Conservation (phyloP, 2,797 vertebrate species). For the Crax fasciolata region DNA sequence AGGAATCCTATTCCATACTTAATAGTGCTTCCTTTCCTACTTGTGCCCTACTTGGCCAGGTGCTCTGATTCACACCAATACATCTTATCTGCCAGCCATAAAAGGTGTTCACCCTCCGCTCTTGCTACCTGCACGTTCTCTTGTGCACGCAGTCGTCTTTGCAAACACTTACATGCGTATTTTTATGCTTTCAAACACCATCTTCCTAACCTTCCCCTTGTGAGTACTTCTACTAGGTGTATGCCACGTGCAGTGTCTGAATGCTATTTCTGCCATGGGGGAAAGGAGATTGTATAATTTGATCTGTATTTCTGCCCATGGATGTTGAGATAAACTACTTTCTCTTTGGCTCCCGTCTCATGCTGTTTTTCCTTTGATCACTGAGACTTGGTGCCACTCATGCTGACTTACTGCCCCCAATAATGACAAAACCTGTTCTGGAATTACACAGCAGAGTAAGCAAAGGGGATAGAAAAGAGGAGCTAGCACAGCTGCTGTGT, state of each 20-base stretch:
- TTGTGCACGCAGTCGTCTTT: background rate
- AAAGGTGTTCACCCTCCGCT: background rate
- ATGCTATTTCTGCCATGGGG: background rate
- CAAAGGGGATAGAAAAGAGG: background rate
- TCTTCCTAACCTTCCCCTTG: background rate
- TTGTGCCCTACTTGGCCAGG: background rate
- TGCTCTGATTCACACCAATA: background rate
- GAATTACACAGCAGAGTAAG: constrained; percentile 24
- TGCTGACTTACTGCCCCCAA: background rate
- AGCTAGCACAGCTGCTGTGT: constrained; percentile 50
- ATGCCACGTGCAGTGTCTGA: background rate
- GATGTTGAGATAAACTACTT: background rate
- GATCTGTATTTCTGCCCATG: background rate
- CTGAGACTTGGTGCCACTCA: background rate
- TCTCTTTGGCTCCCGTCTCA: background rate
- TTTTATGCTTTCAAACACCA: background rate
- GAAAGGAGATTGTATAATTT: background rate
- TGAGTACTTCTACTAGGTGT: background rate
- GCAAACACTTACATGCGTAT: background rate
- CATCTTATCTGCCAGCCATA: background rate
- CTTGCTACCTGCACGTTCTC: background rate
- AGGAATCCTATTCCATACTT: background rate
- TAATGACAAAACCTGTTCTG: constrained; percentile 26
- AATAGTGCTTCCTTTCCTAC: background rate
- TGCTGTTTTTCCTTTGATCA: background rate